These are phyloP conservation scores for Hyppa rectilinea DNA, from an alignment of 2,888 invertebrate species.

Conservation along the genomic window DNA sequence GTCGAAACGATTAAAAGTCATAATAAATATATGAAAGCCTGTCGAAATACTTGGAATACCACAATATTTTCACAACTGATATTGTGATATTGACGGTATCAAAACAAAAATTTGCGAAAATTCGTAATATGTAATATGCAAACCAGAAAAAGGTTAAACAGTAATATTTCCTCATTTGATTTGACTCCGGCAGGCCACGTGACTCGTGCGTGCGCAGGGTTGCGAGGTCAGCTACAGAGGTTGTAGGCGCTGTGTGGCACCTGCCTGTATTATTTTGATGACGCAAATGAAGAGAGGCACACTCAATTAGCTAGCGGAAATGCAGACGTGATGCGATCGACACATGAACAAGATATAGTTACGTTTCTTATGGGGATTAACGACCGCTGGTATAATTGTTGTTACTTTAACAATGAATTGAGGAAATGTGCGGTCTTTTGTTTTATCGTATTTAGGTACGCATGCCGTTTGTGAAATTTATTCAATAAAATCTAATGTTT, in stretches of 20 bases:
- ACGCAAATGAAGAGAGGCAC: too few relatives aligned
- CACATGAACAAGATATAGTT: too few relatives aligned
- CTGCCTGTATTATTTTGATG: not conserved
- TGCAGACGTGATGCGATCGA: too few relatives aligned
- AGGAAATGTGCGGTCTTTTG: too few relatives aligned
- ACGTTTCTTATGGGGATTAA: too few relatives aligned
- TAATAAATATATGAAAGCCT: slow-evolving; percentile 5
- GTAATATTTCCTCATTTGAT: not conserved
- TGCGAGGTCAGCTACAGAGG: slow-evolving; percentile 9
- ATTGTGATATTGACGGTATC: not conserved
- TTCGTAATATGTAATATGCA: not conserved
- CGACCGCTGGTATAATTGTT: too few relatives aligned
- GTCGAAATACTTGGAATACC: not conserved
- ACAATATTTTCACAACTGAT: not conserved
- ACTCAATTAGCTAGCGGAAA: too few relatives aligned
- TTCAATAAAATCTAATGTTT: too few relatives aligned
- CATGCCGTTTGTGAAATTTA: too few relatives aligned
- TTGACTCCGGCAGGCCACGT: not conserved
- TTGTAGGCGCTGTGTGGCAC: slow-evolving; percentile 1
- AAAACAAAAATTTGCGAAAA: not conserved
- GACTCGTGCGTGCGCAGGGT: not conserved
- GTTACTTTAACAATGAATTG: too few relatives aligned
- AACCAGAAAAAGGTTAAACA: not conserved
- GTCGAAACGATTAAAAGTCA: not conserved
- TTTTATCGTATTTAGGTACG: too few relatives aligned